Evolutionary conservation across 2,113 vertebrate genomes (phyloP).

Genomic region (Varanus salvator): DNA sequence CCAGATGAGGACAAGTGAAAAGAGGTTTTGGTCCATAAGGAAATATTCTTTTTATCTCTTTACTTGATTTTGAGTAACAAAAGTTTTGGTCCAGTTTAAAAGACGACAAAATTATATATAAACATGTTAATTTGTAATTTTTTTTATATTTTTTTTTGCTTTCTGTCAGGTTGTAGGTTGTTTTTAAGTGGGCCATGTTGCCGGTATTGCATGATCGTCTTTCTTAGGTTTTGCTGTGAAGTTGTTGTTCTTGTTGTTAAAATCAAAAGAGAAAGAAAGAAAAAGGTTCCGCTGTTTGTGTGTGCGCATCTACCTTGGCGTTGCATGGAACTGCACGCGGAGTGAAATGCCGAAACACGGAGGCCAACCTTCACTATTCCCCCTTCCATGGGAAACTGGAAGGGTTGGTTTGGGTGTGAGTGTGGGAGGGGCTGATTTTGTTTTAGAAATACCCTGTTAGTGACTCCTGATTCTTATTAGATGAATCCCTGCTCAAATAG

Average conservation of each 20-base stretch:
- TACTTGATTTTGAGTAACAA: conserved; percentile 69
- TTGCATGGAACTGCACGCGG: conserved; percentile 49
- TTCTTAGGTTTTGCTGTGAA: conserved; percentile 69
- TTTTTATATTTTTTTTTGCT: conserved; percentile 59
- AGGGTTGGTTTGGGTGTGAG: not conserved
- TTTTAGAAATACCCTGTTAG: conserved; percentile 74
- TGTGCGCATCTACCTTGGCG: not conserved
- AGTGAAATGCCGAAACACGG: conserved; percentile 34
- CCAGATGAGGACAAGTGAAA: conserved; percentile 65
- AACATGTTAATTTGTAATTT: conserved; percentile 14
- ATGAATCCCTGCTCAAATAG: conserved; percentile 71
- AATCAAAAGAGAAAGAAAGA: conserved; percentile 40
- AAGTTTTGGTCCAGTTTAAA: conserved; percentile 77
- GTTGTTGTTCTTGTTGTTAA: conserved; percentile 27
- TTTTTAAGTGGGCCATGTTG: conserved; percentile 51
- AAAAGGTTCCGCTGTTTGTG: not conserved
- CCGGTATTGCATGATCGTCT: conserved; percentile 71
- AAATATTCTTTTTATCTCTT: conserved; percentile 59
- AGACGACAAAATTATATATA: conserved; percentile 68
- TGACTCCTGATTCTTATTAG: conserved; percentile 64
- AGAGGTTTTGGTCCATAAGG: conserved; percentile 77
- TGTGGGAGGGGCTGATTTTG: not conserved
- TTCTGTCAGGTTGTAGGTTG: conserved; percentile 61
- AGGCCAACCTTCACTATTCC: conserved; percentile 27
- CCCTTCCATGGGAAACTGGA: conserved; percentile 44